phyloP scores from a whole-genome alignment of 2,113 vertebrate genomes.

The Urocolius indicus region DNA sequence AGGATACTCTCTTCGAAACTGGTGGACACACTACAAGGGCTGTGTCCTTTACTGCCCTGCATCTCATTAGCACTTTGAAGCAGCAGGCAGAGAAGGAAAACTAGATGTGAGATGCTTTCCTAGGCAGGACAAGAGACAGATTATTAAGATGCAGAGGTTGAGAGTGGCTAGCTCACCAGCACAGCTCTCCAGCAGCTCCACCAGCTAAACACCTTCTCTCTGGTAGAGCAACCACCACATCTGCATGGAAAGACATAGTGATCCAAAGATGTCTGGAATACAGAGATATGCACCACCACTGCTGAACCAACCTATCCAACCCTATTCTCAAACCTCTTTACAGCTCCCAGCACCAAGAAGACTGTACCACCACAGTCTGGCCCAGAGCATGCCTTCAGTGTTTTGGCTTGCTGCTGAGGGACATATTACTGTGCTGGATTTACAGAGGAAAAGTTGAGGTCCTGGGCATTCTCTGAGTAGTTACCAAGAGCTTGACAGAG shows the following conservation, averaged over 20 bases:
- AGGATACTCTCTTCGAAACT: background rate
- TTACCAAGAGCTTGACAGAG: background rate
- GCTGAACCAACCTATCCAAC: background rate
- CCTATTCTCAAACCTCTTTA: background rate
- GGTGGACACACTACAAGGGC: background rate
- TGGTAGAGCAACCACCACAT: background rate
- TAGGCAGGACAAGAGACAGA: background rate
- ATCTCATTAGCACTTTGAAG: background rate
- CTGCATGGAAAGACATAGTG: accelerated
- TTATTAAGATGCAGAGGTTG: background rate
- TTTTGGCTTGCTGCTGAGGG: background rate
- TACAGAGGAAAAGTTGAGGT: background rate
- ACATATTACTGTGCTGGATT: background rate
- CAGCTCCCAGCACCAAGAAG: background rate
- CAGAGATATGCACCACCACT: background rate
- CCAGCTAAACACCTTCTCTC: background rate
- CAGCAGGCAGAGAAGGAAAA: background rate
- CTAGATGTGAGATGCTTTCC: background rate
- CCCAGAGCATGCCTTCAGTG: background rate
- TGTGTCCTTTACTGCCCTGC: background rate
- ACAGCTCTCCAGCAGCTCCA: background rate
- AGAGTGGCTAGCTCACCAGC: background rate
- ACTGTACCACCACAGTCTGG: background rate
- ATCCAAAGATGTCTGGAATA: background rate
- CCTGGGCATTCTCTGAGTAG: background rate